Percentiles rank a stretch among this genome's conserved stretches.
phyloP scores from a whole-genome alignment of 2,888 invertebrate species.

The Ceramica pisi region DNA sequence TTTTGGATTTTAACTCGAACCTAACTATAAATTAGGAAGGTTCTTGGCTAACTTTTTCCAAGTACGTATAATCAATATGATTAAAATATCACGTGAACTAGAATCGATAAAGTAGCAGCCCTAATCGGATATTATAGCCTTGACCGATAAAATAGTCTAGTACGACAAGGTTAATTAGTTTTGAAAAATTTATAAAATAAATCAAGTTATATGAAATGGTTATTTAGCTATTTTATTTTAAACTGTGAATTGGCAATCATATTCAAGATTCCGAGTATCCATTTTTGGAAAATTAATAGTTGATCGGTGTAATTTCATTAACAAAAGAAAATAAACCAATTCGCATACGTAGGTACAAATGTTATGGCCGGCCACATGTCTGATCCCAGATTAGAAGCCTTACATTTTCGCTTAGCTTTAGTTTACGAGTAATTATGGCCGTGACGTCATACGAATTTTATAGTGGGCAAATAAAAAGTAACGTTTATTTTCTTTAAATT shows the following conservation, averaged over 20 bases:
- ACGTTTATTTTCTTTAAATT: conserved; percentile 69
- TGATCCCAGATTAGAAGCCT: conserved; percentile 40
- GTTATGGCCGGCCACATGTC: background rate
- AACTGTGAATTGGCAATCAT: background rate
- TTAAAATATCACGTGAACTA: conserved; percentile 31
- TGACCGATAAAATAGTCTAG: conserved; percentile 45
- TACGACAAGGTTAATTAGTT: conserved; percentile 22
- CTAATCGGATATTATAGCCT: conserved; percentile 32
- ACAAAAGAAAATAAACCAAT: background rate
- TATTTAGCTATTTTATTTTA: too few relatives aligned
- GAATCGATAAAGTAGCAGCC: conserved; percentile 42
- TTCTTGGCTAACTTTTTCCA: background rate
- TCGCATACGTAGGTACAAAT: background rate
- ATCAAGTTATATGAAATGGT: background rate
- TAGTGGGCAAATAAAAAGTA: background rate
- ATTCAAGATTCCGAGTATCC: background rate
- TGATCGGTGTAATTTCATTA: background rate
- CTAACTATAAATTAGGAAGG: background rate
- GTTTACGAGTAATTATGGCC: conserved; percentile 2
- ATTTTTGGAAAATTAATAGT: too few relatives aligned
- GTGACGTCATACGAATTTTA: background rate
- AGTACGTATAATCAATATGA: conserved; percentile 16
- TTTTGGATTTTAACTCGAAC: background rate
- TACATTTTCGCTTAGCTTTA: background rate
- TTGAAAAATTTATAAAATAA: conserved; percentile 8